These are phyloP conservation scores for Acridotheres tristis DNA, from an alignment of 2,797 vertebrate genomes.

Conservation along the genomic window DNA sequence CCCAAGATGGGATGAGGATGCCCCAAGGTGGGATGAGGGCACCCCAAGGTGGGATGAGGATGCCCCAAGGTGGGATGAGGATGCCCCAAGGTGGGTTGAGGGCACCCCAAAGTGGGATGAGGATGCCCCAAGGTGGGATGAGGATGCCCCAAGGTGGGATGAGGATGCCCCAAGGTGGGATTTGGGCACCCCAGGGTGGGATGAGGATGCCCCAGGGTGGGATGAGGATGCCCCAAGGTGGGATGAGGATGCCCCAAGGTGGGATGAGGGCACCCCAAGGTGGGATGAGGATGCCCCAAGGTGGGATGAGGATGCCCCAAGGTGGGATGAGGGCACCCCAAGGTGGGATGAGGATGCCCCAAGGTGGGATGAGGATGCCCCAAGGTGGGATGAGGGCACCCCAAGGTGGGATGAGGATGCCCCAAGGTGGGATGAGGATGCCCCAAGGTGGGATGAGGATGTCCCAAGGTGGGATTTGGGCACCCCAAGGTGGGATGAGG, in stretches of 20 bases:
- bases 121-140: rapidly evolving
- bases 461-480: rapidly evolving
- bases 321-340: too few relatives aligned
- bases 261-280: rapidly evolving
- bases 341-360: rapidly evolving
- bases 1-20: rapidly evolving
- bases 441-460: too few relatives aligned
- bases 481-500: rapidly evolving
- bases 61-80: rapidly evolving
- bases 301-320: rapidly evolving
- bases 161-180: too few relatives aligned
- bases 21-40: rapidly evolving
- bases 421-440: too few relatives aligned
- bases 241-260: rapidly evolving
- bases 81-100: rapidly evolving
- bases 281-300: rapidly evolving
- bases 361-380: rapidly evolving
- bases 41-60: too few relatives aligned
- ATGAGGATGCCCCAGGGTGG: rapidly evolving
- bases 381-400: rapidly evolving
- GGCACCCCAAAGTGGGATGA: rapidly evolving
- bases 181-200: neutral
- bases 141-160: too few relatives aligned
- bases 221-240: rapidly evolving
- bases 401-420: rapidly evolving